These are phyloP conservation scores for Myotis lucifugus DNA, from an alignment of 2,113 vertebrate genomes.

Conservation along the genomic window DNA sequence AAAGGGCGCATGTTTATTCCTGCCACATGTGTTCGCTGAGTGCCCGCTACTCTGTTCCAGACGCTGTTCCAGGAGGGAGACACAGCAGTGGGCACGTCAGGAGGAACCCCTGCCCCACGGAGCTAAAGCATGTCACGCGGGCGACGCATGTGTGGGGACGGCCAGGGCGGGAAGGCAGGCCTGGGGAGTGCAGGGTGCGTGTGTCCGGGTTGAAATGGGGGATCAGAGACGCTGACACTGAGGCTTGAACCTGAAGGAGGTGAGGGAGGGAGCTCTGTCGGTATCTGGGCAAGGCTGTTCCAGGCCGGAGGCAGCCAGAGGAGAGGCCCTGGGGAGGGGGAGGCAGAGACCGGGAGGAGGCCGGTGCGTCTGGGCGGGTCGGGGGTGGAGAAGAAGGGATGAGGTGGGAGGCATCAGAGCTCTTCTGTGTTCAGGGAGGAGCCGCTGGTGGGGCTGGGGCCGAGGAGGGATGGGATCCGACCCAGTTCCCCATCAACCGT, in stretches of 20 bases:
- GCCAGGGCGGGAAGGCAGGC: not conserved
- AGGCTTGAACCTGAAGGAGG: not conserved
- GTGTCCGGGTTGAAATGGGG: fast-evolving
- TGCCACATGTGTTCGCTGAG: not conserved
- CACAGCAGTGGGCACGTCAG: not conserved
- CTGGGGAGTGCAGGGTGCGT: fast-evolving
- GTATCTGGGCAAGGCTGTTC: not conserved
- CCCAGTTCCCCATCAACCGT: not conserved
- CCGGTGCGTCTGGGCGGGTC: fast-evolving
- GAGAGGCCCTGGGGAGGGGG: not conserved
- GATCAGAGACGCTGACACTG: not conserved
- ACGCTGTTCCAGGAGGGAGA: not conserved
- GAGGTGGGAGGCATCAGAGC: no score
- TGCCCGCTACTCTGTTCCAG: not conserved
- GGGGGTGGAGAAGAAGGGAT: no score
- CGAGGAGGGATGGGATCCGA: not conserved
- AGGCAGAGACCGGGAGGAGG: not conserved
- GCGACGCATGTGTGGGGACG: fast-evolving
- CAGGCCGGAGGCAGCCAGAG: not conserved
- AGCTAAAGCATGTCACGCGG: not conserved
- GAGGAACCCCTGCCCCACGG: not conserved
- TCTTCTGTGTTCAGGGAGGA: not conserved
- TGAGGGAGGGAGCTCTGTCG: fast-evolving
- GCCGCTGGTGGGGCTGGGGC: not conserved
- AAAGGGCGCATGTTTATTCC: not conserved